Evolutionary conservation across 1,140 invertebrate genomes (phyloP), one percentile per base, ranked within the genome.

Genomic region (Aradophagus sp.): DNA sequence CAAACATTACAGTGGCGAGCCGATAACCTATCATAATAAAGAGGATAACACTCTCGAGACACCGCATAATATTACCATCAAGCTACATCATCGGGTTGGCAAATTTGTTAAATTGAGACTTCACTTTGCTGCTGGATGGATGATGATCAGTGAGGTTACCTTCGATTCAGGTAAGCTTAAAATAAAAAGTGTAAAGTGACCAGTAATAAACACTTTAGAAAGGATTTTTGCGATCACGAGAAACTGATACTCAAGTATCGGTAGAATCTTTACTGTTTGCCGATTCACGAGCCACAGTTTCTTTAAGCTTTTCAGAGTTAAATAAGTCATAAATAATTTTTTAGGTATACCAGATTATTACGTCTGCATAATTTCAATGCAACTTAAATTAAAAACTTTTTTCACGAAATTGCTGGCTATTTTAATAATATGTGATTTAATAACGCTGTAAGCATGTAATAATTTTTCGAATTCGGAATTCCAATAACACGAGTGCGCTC

Each of bases 91-190:
- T 74, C 89, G 93, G 5, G 89, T 96, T 16, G 95, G 93, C 2
- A 89, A 89, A 76, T 95, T 91, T 84, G 90, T 97, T 16, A 93
- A 93, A 72, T 86, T 97, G 10, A 90, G 92, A 72, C 85, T 97
- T 7, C 89, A 89, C 72, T 97, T 97, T 83, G 91, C 93, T 5
- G 89, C 93, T 2, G 88, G 90, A 44, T 97, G 95, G 95, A 93
- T 97, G 61, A 90, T 97, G 82, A 89, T 97, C 73, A 95, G 93
- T 82, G 95, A 97, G 86, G 88, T 97, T 35, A 90, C 90, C 4
- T 95, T 94, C 75, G 91, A 93, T 74, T 94, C 92, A 8, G 91
- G 92, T 93, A 72, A 89, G 86, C 78, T 42, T 10, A 11, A 61
- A 11, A n/a, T 14, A 35, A 36, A 45, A 48, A 31, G 23, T 20